Base-by-base conservation (phyloP, 2,888 invertebrate species). In the Choreutis nemorana region DNA sequence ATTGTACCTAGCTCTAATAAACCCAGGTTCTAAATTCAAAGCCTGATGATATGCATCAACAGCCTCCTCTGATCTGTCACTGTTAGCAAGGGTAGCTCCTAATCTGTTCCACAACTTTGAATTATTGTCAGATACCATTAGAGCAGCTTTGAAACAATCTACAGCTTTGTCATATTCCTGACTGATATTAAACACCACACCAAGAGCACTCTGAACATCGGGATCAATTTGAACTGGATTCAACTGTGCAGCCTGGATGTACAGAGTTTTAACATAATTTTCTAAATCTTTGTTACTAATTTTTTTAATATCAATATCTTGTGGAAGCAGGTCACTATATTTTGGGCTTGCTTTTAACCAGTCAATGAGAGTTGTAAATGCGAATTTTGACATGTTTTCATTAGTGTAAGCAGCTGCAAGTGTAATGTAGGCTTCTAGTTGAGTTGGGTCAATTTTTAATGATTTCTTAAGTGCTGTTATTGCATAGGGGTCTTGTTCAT, bases 31-130 rank as follows among this genome's bases (percentile, higher is more conserved):
- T 28, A 97, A 77, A 54, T 90, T 86, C 28, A 99, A 78, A 20
- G 98, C 97, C 50, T 87, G 85, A 55, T 94, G 90, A 62, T 99
- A 99, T 0, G 98, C 97, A 41, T 94, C 90, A 4, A 99, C 92
- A 3, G 99, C 97, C 77, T 98, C 95, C 51, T 96, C 97, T 18
- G 97, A 92, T 40, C 89, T 86, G 29, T 91, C 91, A 40, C 97
- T 94, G 64, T 99, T 99, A 8, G 99, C 99, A 48, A 97, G 72
- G 25, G 97, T 96, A 16, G 99, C 99, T 29, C 99, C 99, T 15
- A 99, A 81, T 46, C 96, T 88, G 67, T 99, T 99, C 98, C 98
- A 99, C 29, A 97, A 65, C 52, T 94, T 87, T 4, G 96, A 90
- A 83, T 97, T 95, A 25, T 80, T 63, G 34, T 87, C 88, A 49